phyloP scores from a whole-genome alignment of 2,113 vertebrate species.

The Scomber scombrus region DNA sequence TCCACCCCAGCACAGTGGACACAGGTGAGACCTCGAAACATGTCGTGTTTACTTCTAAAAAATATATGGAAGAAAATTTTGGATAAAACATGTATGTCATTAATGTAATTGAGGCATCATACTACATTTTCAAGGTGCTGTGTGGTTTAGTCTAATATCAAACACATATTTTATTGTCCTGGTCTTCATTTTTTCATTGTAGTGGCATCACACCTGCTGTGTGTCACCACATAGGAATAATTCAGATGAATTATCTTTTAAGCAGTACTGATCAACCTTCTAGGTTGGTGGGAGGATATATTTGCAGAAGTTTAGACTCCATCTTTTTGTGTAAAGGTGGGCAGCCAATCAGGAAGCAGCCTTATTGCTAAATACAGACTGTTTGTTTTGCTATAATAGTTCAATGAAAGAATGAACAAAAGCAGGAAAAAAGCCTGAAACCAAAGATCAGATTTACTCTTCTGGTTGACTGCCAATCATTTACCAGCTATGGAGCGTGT shows the following conservation, averaged over 20 bases:
- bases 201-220: no score
- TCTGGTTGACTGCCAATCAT: background rate
- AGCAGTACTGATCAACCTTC: no score
- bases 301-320: background rate
- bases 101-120: no score
- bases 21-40: constrained; percentile 82
- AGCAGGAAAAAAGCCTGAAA: background rate
- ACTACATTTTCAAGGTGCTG: no score
- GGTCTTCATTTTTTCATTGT: no score
- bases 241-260: no score
- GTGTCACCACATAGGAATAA: no score
- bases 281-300: background rate
- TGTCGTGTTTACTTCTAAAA: background rate
- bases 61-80: no score
- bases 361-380: background rate
- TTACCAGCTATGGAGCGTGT: background rate
- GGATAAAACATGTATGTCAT: no score
- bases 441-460: background rate
- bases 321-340: background rate
- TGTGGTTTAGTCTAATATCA: no score
- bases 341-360: background rate
- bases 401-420: background rate
- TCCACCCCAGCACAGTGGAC: constrained; percentile 90
- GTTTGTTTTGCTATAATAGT: background rate
- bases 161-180: no score